These are phyloP conservation scores for Kradibia gibbosae DNA, from an alignment of 1,140 invertebrate species.

Conservation along the genomic window DNA sequence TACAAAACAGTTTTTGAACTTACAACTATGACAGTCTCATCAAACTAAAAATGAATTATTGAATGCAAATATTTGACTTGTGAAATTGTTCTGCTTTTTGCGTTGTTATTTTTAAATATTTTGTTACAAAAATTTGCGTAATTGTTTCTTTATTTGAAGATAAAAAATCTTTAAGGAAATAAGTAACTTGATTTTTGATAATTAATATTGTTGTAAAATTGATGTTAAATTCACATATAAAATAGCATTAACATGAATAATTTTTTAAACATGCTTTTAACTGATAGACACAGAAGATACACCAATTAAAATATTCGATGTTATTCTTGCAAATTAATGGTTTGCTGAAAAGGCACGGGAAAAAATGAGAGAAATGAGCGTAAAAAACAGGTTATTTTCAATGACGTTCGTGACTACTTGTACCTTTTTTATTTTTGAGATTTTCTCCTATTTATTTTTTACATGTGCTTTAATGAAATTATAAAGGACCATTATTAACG, in stretches of 20 bases:
- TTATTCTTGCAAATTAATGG: neutral
- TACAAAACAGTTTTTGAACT: too few relatives aligned
- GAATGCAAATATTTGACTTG: too few relatives aligned
- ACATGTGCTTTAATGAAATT: neutral
- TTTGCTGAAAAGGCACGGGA: slow-evolving; percentile 32
- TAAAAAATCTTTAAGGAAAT: too few relatives aligned
- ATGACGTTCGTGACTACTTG: slow-evolving; percentile 26
- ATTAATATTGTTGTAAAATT: neutral
- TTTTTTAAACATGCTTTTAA: slow-evolving; percentile 37
- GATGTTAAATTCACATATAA: neutral
- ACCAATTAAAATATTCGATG: slow-evolving; percentile 42
- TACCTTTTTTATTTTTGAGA: slow-evolving; percentile 17
- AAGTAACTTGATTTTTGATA: too few relatives aligned
- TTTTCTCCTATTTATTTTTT: slow-evolving; percentile 28
- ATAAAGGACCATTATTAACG: slow-evolving; percentile 41
- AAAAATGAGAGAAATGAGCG: slow-evolving; percentile 27
- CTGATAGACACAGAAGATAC: slow-evolving; percentile 35
- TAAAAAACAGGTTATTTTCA: slow-evolving; percentile 49
- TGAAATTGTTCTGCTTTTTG: too few relatives aligned
- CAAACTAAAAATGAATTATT: too few relatives aligned
- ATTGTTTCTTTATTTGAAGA: too few relatives aligned
- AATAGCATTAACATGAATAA: slow-evolving; percentile 22
- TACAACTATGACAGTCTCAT: too few relatives aligned
- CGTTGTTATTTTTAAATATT: too few relatives aligned
- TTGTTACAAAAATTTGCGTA: too few relatives aligned